phyloP scores from a whole-genome alignment of 64 coral and sea anemone genomes.

The Montipora cactus region DNA sequence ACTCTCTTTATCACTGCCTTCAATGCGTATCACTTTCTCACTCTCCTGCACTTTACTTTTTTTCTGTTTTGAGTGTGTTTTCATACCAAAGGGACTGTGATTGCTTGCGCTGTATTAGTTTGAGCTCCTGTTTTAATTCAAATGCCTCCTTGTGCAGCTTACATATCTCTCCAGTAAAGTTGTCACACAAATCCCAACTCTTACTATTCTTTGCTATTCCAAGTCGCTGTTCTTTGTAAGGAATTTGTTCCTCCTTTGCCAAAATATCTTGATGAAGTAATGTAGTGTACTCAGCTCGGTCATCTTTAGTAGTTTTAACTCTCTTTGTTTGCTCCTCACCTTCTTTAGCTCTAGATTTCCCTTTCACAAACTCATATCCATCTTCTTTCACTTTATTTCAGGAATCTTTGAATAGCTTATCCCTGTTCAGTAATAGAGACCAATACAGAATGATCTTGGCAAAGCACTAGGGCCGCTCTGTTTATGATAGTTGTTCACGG shows the following conservation, averaged over 20 bases:
- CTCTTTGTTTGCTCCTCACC: conserved; percentile 15
- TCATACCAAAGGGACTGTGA: conserved; percentile 54
- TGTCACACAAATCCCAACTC: conserved; percentile 68
- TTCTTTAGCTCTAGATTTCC: conserved; percentile 64
- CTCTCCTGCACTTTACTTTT: conserved; percentile 25
- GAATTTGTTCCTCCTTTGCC: conserved; percentile 74
- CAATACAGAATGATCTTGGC: conserved; percentile 43
- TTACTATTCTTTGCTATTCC: conserved; percentile 77
- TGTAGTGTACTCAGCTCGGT: conserved; percentile 64
- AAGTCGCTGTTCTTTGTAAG: conserved; percentile 76
- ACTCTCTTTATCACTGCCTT: conserved; percentile 26
- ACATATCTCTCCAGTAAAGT: conserved; percentile 69
- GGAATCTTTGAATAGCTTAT: conserved; percentile 68
- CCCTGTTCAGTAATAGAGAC: conserved; percentile 57
- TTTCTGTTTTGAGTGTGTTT: conserved; percentile 21
- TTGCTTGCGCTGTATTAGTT: conserved; percentile 59
- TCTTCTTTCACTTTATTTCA: conserved; percentile 72
- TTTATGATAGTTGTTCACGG: conserved; percentile 66
- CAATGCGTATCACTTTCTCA: conserved; percentile 7
- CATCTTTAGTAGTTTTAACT: conserved; percentile 76
- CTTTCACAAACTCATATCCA: conserved; percentile 73
- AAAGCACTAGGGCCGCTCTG: conserved; percentile 49
- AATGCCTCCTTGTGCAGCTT: conserved; percentile 31
- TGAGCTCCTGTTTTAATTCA: no score
- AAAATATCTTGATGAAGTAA: conserved; percentile 73